Percentiles rank a stretch among this genome's conserved stretches.
phyloP scores from a whole-genome alignment of 92 coral and sea anemone genomes.

The Micromussa lordhowensis region DNA sequence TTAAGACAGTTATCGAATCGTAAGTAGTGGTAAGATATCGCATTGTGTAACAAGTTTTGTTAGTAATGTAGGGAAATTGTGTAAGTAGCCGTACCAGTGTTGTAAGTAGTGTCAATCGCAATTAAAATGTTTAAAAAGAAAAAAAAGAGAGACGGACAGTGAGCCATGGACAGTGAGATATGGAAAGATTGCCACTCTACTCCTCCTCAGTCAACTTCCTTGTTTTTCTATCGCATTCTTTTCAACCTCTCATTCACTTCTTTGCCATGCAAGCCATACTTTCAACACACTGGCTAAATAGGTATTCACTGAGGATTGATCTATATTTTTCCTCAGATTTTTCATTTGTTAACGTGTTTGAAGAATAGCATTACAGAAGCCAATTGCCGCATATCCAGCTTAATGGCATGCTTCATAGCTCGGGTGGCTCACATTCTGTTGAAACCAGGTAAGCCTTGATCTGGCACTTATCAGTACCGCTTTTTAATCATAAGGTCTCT shows the following conservation, averaged over 20 bases:
- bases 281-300: neutral
- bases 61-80: too few relatives aligned
- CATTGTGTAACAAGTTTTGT: too few relatives aligned
- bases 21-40: too few relatives aligned
- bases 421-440: slow-evolving; percentile 80
- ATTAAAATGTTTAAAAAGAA: too few relatives aligned
- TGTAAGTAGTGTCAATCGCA: too few relatives aligned
- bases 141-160: too few relatives aligned
- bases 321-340: slow-evolving; percentile 56
- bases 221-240: neutral
- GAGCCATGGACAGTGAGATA: neutral
- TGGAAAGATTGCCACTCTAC: neutral
- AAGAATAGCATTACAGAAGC: slow-evolving; percentile 81
- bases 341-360: slow-evolving; percentile 77
- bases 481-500: neutral
- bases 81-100: too few relatives aligned
- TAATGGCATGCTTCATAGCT: slow-evolving; percentile 82
- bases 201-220: neutral
- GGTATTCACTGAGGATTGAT: neutral
- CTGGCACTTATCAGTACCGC: neutral
- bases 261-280: neutral
- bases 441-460: slow-evolving; percentile 75
- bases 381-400: slow-evolving; percentile 75
- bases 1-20: too few relatives aligned
- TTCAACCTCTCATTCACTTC: neutral